A percentile compares a stretch with the other conserved stretches of the same genome.
Evolutionary conservation across 2,888 invertebrate genomes (phyloP).

Genomic region (Anthoptus insignis): DNA sequence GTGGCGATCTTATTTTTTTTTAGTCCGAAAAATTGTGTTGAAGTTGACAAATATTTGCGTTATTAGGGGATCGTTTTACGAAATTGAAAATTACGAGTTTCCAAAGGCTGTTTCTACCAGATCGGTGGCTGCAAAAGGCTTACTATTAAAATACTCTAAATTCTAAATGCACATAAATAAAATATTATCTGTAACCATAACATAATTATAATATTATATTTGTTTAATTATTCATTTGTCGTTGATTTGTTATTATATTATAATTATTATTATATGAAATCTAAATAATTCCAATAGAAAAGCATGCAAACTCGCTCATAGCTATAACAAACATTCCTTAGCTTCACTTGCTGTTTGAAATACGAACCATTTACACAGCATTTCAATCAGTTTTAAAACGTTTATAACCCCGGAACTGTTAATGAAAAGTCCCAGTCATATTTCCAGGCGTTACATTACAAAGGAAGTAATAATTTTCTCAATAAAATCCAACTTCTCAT

Average conservation of each 20-base stretch:
- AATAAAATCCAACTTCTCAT: constrained; percentile 63
- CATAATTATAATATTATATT: no score
- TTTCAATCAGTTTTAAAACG: constrained; percentile 19
- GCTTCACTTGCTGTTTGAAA: neutral
- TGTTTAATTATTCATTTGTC: no score
- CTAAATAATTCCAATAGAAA: neutral
- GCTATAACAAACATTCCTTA: neutral
- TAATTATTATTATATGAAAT: neutral
- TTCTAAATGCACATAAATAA: no score
- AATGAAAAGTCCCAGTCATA: constrained; percentile 19
- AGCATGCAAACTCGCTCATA: neutral
- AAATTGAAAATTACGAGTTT: no score
- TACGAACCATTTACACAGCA: neutral
- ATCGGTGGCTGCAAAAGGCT: no score
- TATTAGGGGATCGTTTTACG: no score
- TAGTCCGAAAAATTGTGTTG: neutral
- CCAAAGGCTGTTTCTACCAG: no score
- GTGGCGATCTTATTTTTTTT: constrained; percentile 10
- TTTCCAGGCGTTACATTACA: constrained; percentile 11
- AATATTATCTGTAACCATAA: no score
- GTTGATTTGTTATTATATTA: no score
- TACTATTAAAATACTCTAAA: no score
- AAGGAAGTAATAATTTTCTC: constrained; percentile 69
- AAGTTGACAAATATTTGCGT: no score
- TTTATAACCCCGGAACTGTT: constrained; percentile 26